Conservation (phyloP, 1,140 invertebrate species). For the Cherax quadricarinatus region DNA sequence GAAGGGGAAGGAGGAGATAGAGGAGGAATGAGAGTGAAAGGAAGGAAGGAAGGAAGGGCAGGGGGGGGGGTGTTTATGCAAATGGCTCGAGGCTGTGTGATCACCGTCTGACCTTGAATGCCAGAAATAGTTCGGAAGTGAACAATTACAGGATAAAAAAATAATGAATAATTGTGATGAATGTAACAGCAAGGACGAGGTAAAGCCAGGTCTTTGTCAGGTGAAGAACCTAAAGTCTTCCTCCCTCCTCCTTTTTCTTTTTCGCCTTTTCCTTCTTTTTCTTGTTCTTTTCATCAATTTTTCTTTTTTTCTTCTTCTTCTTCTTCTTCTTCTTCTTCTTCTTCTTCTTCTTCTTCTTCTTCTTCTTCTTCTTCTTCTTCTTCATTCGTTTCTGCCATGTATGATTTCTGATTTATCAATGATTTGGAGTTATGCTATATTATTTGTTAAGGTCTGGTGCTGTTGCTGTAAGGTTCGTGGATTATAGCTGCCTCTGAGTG, state of each 20-base stretch:
- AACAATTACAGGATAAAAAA: slow-evolving; percentile 34
- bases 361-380: no score
- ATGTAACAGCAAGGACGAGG: slow-evolving; percentile 1
- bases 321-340: no score
- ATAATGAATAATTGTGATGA: slow-evolving; percentile 43
- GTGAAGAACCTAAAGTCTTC: background rate
- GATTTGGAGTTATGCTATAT: no score
- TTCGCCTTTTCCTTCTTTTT: no score
- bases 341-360: no score
- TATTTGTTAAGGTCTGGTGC: background rate
- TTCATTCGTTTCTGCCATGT: no score
- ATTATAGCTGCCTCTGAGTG: no score
- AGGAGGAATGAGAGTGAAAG: slow-evolving; percentile 6
- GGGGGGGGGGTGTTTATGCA: slow-evolving; percentile 24
- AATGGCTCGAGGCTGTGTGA: slow-evolving; percentile 9
- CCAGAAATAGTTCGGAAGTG: slow-evolving; percentile 32
- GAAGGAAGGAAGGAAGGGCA: background rate
- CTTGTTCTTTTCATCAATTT: no score
- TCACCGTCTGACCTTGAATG: background rate
- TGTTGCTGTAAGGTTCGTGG: no score
- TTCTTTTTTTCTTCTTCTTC: no score
- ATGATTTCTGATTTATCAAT: no score
- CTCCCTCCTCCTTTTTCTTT: background rate
- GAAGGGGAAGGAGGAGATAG: slow-evolving; percentile 11
- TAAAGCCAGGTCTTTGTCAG: background rate